A percentile compares a stretch with the other conserved stretches of the same genome.
These are phyloP conservation scores for Cephus nigrinus DNA, from an alignment of 2,888 invertebrate genomes.

Conservation along the genomic window DNA sequence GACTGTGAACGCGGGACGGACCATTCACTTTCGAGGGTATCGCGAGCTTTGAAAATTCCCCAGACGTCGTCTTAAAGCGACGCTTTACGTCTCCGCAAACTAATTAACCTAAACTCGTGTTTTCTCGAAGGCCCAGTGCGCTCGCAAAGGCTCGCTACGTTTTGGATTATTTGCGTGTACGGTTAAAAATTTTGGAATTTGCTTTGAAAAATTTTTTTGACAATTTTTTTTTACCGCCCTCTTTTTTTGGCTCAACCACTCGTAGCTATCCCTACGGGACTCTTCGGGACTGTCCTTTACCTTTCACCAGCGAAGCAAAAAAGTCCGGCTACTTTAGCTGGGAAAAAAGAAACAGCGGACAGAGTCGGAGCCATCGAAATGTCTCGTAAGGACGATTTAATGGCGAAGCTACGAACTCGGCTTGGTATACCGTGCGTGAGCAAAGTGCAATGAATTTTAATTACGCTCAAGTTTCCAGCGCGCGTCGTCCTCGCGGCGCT, in stretches of 20 bases:
- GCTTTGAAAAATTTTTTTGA: neutral
- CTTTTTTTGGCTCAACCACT: neutral
- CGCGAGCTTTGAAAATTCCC: neutral
- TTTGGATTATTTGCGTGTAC: neutral
- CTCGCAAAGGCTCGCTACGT: neutral
- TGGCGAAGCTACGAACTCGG: neutral
- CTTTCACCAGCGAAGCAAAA: neutral
- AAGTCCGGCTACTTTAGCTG: neutral
- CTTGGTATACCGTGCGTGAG: neutral
- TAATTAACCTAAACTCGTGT: neutral
- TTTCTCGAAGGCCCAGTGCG: neutral
- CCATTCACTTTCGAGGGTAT: neutral
- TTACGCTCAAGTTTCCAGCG: neutral
- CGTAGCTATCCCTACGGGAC: neutral
- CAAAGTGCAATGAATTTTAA: neutral
- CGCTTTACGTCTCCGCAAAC: neutral
- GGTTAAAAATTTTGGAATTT: neutral
- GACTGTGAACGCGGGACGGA: neutral
- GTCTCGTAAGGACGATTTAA: neutral
- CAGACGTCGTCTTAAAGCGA: neutral
- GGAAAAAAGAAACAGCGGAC: neutral
- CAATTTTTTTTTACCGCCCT: neutral
- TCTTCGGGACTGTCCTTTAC: neutral
- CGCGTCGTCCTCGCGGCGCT: neutral
- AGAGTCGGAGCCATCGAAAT: neutral